Evolutionary conservation across 64 coral and sea anemone species (phyloP), one percentile per base, ranked within the genome.

Genomic region (Pocillopora damicornis): DNA sequence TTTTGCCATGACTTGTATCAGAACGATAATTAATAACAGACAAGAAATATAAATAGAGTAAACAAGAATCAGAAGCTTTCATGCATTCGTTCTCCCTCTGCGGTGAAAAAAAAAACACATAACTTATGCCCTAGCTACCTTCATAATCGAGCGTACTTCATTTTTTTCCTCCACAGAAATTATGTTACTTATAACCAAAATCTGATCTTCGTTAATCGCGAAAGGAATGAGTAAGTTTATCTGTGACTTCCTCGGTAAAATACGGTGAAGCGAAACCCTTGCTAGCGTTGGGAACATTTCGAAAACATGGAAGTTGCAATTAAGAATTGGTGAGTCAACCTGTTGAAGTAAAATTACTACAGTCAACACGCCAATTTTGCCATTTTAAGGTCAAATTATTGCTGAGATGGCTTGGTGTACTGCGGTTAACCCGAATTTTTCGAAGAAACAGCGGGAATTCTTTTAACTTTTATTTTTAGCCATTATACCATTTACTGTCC

Each of bases 291-390:
- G 11, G 81, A 65, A 15, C 36, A 13, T 13, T 57, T 85, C 51
- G 38, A 57, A 57, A 72, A 72, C 64, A 1, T 12, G 45, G 22
- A 71, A 72, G 36, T 65, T 71, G 10, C 65, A 85, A 85, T 85
- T 85, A 85, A 72, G 38, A 6, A 57, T n/a, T 11, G 11, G 35
- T 57, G 22, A 38, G 6, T 57, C 36, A 72, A 37, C 22, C 57
- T 73, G 15, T n/a, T 25, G 12, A 38, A 51, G 72, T 71, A 10
- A 85, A 85, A 85, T 85, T 58, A 85, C 42, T 71, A 71, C 12
- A 15, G 18, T 45, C 63, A 85, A 85, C 81, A 72, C 45, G 72
- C 38, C 16, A 36, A 58, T 11, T 38, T 85, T 85, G 15, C 18
- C 5, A 85, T 72, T 22, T 15, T 20, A 23, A 23, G 67, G 25